Evolutionary conservation across 2,113 vertebrate species (phyloP).

Genomic region (Microtus richardsoni): DNA sequence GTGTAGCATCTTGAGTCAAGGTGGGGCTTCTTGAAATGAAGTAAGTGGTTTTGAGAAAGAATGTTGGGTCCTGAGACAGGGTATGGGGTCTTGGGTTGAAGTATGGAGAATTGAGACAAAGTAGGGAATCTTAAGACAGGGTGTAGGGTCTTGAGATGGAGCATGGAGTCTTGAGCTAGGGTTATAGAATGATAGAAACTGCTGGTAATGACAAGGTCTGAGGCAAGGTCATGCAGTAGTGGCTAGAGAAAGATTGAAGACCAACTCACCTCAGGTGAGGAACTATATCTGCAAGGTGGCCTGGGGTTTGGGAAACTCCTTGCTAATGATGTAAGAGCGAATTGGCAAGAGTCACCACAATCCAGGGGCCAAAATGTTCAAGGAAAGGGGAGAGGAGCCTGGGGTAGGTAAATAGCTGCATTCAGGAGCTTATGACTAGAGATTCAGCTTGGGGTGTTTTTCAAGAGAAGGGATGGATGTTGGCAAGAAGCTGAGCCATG

Average conservation of each 20-base stretch:
- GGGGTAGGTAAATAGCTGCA: accelerated
- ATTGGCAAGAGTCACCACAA: neutral
- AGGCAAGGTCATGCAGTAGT: neutral
- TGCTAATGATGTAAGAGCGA: neutral
- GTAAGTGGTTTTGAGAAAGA: neutral
- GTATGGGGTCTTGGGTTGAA: neutral
- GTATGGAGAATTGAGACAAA: neutral
- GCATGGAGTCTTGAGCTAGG: neutral
- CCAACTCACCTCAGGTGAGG: neutral
- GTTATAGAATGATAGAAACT: neutral
- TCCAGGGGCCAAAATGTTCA: neutral
- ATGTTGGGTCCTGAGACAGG: neutral
- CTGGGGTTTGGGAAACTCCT: neutral
- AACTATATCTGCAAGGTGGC: neutral
- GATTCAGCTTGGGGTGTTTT: neutral
- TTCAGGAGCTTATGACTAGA: neutral
- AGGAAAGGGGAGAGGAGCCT: neutral
- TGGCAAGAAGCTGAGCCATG: neutral
- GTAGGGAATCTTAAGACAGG: neutral
- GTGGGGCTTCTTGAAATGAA: neutral
- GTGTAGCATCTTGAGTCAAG: neutral
- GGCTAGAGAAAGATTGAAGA: neutral
- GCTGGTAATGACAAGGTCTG: neutral
- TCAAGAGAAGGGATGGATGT: neutral
- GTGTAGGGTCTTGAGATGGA: neutral